Evolutionary conservation across 2,113 vertebrate species (phyloP), one percentile per base, ranked within the genome.

Genomic region (Columbina picui): DNA sequence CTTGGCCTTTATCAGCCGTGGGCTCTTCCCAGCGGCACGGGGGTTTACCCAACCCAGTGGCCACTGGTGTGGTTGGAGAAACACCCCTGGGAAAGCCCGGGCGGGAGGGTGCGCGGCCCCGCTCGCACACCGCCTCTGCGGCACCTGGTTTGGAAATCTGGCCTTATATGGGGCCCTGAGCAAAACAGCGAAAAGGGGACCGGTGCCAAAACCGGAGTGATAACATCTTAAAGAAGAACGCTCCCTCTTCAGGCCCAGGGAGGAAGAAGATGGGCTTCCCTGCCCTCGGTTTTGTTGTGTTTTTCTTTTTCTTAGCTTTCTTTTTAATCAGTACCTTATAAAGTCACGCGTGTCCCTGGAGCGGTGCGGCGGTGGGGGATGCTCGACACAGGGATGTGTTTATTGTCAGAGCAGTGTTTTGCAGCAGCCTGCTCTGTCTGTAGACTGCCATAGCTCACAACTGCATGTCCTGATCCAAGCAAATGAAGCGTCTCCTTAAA

Each of bases 161-260:
- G 93, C 97, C 97, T 97, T 97, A 97, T 97, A 97, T 97, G 96
- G 97, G 96, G 94, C 93, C 96, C 55, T 88, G 86, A 67, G 87
- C 3, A 34, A 91, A 94, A 65, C n/a, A 29, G 92, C 45, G 5
- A 63, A 79, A 21, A 14, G 21, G 68, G 88, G 34, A 61, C 0
- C 2, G 45, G 70, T 90, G 90, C 94, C 96, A 97, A 53, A 68
- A 89, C 21, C 0, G 1, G 7, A 79, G 84, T 3, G 71, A 91
- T 91, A 93, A 63, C 83, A 96, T 95, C 95, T 92, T 6, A 78
- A 63, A 85, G 96, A 78, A 60, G 64, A 97, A 93, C 57, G 29
- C 95, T 94, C 97, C 97, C 94, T 69, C 97, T 97, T 89, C 84
- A 82, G 97, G 97, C 84, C 4, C 56, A 14, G 52, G 43, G 77